Conservation (phyloP, 1,140 invertebrate species). For the Microvelia longipes region DNA sequence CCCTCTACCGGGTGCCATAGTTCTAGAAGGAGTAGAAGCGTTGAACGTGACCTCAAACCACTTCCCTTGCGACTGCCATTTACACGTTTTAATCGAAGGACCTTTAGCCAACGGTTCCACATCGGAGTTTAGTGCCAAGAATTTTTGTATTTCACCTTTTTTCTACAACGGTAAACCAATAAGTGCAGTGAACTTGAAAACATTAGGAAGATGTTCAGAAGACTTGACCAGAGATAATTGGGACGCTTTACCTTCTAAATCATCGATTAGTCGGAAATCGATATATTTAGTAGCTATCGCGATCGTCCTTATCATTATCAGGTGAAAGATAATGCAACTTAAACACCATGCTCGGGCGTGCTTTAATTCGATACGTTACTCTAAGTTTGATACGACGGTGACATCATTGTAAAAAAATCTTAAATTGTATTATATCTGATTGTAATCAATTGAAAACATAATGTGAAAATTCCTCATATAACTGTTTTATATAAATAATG, state of each 20-base stretch:
- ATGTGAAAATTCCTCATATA: too few species aligned
- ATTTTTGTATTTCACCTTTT: conserved; percentile 68
- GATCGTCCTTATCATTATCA: background rate
- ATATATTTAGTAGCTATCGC: background rate
- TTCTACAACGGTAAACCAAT: conserved; percentile 58
- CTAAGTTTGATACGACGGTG: background rate
- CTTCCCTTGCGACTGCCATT: conserved; percentile 68
- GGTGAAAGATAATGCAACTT: background rate
- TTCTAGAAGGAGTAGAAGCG: conserved; percentile 45
- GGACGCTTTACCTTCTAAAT: conserved; percentile 28
- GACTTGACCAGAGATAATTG: conserved; percentile 46
- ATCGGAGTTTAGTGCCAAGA: conserved; percentile 51
- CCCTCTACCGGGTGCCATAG: conserved; percentile 41
- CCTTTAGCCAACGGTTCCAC: conserved; percentile 48
- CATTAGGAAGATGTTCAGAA: conserved; percentile 46
- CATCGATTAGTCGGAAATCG: background rate
- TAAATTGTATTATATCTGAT: too few species aligned
- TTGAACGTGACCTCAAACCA: conserved; percentile 56
- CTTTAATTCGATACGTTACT: background rate
- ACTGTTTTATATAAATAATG: too few species aligned
- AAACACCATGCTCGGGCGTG: background rate
- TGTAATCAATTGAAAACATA: too few species aligned
- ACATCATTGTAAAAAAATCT: background rate
- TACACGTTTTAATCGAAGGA: conserved; percentile 53
- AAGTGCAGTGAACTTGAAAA: conserved; percentile 47